Evolutionary conservation across 2,113 vertebrate species (phyloP), one percentile per base, ranked within the genome.

Genomic region (Chloebia gouldiae): DNA sequence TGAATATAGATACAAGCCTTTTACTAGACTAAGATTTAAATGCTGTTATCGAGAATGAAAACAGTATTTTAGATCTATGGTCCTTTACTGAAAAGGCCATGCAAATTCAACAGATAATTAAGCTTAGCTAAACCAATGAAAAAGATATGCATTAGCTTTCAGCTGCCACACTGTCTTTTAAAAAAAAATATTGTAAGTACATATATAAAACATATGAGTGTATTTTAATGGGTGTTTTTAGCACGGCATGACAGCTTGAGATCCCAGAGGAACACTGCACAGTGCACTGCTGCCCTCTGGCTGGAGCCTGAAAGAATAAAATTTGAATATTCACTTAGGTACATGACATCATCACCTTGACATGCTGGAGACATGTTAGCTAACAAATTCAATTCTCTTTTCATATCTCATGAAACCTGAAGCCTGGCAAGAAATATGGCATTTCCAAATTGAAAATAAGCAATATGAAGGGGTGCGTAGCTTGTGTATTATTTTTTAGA

Each of bases 221-320:
- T 42, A 50, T 44, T 82, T 72, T 66, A 54, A 59, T 6, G 33
- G 35, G 10, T 44, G 39, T 69, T 92, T 91, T 87, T 30, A 64
- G 37, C 63, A 35, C 40, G 51, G 23, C 14, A 23, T 3, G 56
- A 35, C 33, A 19, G 31, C 44, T 59, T 27, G 47, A 85, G 78
- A 24, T 7, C 21, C 28, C 13, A n/a, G 33, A 92, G 59, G 23
- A 31, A 12, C 25, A 13, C 82, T 94, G 25, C 27, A 24, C n/a
- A 16, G 95, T 92, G 15, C 76, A 4, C 68, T 98, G 96, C 97
- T 97, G 98, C 98, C 98, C 97, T 95, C 98, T 98, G 95, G 91
- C 93, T 84, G 69, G 44, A 53, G 20, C 60, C 50, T 81, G 47
- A 16, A 90, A 93, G 49, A 95, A 59, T 42, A 39, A 91, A 77